Base-by-base conservation (phyloP, 1,140 invertebrate species). In the Drosophila paulistorum region DNA sequence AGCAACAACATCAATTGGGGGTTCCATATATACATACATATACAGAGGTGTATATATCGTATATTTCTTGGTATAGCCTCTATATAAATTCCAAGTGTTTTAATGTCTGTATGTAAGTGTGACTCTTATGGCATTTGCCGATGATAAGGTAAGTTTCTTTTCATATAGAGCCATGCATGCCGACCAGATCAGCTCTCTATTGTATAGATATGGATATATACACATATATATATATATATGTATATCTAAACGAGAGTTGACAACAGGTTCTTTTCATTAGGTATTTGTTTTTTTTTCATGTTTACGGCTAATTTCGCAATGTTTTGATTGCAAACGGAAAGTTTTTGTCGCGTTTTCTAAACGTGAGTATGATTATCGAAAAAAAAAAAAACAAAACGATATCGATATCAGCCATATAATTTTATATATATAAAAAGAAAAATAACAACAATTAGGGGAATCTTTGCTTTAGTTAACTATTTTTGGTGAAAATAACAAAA, bases 301-400 rank as follows among this genome's bases (percentile, higher is more conserved):
- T 48, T 37, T 41, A 59, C 41, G 10, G 26, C 5, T 20, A 51
- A 61, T 58, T 59, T 65, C 65, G 65, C 67, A 68, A 67, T 77
- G 74, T 84, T 86, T 83, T 71, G 82, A 76, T 70, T 83, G 74
- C 57, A 73, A 87, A 68, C 79, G 82, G 82, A 85, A 85, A 85
- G 75, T 85, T 85, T 86, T 66, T 68, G 71, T 81, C 74, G 82
- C 78, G 82, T 82, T 82, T 85, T 26, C 17, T 48, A 85, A 85
- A 85, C 82, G 82, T 86, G 83, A 68, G 55, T 37, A 14, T 59
- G 71, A 86, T 86, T 78, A 79, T 58, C 37, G 65, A 65, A 33
- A 23, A 23, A 63, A 69, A 45, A 39, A 33, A 23, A 23, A 63
- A 69, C 39, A 45, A 68, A 37, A 37, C 37, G 45, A 51, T 51